Evolutionary conservation across 2,113 vertebrate genomes (phyloP), one percentile per base, ranked within the genome.

Genomic region (Lophochroa leadbeateri): DNA sequence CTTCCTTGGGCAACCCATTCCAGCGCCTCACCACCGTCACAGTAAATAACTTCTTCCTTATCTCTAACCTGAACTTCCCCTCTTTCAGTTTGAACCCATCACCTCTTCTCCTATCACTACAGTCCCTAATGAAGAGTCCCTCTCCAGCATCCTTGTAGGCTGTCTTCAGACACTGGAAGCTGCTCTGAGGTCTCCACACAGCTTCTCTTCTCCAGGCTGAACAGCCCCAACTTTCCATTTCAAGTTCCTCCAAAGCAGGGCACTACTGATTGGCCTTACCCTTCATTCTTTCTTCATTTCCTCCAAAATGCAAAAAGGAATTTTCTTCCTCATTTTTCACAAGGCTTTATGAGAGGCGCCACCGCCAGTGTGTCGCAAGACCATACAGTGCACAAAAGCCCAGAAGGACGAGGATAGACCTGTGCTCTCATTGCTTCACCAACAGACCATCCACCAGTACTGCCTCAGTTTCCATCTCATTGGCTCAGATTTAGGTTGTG

Each of bases 351-450:
- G n/a, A 80, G 8, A 58, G 55, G 55, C 55, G 7, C 10, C 31
- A 55, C 17, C 25, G 10, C 9, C 37, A 23, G 9, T n/a, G 35
- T 31, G 7, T 25, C 0, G 1, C 4, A 7, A 33, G 55, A 35
- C 11, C 13, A 31, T 33, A 28, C 6, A 64, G 8, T 13, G 23
- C 33, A 28, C 8, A 15, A 21, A 19, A 90, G 47, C 17, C 12
- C 27, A 47, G 39, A 58, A 46, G 19, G 31, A 19, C 0, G 0
- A 58, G 41, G 33, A 13, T 2, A 74, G n/a, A 52, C 8, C 20
- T 70, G 27, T 58, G 9, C 17, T 78, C 17, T 67, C 61, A 64
- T 52, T 63, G 31, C n/a, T 82, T 69, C 76, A 25, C 25, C 67
- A 46, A 7, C 2, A 64, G 28, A 64, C 43, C 50, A 58, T 60